Evolutionary conservation across 2,113 vertebrate genomes (phyloP), one percentile per base, ranked within the genome.

Genomic region (Nycticorax nycticorax): DNA sequence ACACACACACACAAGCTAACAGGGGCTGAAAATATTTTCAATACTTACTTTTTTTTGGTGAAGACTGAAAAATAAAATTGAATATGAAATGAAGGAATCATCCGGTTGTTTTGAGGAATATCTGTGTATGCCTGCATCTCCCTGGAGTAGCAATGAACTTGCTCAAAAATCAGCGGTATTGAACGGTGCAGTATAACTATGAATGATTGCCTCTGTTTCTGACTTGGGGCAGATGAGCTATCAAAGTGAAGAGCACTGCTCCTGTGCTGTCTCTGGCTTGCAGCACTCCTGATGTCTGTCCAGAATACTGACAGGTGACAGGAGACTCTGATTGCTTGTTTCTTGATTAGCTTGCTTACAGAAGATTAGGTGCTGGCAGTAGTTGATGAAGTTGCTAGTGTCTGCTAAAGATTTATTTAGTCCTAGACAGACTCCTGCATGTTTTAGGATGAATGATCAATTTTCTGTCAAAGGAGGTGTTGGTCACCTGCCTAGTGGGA

Each of bases 401-500:
- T 83, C 78, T 92, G 55, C 45, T 93, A 74, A 92, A 83, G 71
- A 96, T 96, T 96, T 96, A 91, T 96, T 96, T 95, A 88, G 67
- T 93, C 57, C 50, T 90, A 89, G 89, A 91, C 27, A 94, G 88
- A 80, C 55, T 97, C 62, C 55, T 83, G 63, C 45, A 85, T 92
- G 92, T 92, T 95, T 95, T 93, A 80, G 82, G 55, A 80, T 66
- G 50, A 78, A 35, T n/a, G 66, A 96, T 96, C 89, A 93, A 76
- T 96, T 94, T 96, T 91, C 71, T 88, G 67, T 88, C 78, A 86
- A 93, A 89, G 53, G 48, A 62, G 26, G 23, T 83, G 59, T 67
- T 96, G 93, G 82, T 94, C 78, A 94, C 80, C 82, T 85, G 74
- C 66, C 33, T 62, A 62, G 55, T 66, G 63, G 32, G 71, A 92